These are phyloP conservation scores for Poeciliopsis turrubarensis DNA, from an alignment of 2,113 vertebrate species.

Conservation along the genomic window DNA sequence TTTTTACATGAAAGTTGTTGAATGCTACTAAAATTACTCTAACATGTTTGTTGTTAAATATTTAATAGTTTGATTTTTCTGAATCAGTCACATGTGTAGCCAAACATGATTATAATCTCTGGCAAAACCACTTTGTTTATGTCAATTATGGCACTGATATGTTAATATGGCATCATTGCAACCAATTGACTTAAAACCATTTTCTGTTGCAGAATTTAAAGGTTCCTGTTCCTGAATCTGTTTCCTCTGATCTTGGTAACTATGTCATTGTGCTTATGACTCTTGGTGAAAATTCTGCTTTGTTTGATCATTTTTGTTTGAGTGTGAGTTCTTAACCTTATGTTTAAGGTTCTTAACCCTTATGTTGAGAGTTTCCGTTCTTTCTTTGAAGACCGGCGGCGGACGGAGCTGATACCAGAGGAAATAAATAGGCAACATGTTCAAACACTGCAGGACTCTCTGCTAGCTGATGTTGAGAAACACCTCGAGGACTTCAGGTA, in stretches of 20 bases:
- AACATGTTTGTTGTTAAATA: not conserved
- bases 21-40: not conserved
- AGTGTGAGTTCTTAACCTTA: not conserved
- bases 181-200: not conserved
- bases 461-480: conserved; percentile 89
- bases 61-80: not conserved
- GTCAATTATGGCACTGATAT: not conserved
- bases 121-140: no score
- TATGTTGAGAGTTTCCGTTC: not conserved
- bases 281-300: no score
- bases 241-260: conserved; percentile 91
- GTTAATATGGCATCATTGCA: not conserved
- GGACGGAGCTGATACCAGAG: conserved; percentile 92
- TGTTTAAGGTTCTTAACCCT: not conserved
- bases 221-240: conserved; percentile 91
- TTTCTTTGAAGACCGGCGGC: conserved; percentile 84
- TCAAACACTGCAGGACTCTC: conserved; percentile 91
- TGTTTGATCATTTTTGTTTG: conserved; percentile 5
- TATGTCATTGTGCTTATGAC: not conserved
- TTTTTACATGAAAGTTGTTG: not conserved
- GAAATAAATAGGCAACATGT: conserved; percentile 92
- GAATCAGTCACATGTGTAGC: not conserved
- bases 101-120: not conserved
- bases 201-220: conserved; percentile 87
- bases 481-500: conserved; percentile 97